Conservation (phyloP, 2,888 invertebrate species). For the Hypolimnas misippus region DNA sequence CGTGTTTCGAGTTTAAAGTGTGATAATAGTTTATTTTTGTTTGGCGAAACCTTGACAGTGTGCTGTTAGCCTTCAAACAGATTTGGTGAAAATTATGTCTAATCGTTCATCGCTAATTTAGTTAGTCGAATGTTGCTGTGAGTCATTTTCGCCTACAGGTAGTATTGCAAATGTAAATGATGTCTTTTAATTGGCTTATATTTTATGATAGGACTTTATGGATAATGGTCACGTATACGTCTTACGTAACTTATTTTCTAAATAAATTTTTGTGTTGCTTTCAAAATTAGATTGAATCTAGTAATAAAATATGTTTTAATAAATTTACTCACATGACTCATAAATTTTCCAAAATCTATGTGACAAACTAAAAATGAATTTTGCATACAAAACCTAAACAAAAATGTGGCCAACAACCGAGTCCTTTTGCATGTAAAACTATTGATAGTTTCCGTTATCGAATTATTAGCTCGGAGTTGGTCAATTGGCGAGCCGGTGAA, state of each 20-base stretch:
- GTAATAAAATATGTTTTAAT: neutral
- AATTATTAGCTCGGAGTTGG: neutral
- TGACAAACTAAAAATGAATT: too few species aligned
- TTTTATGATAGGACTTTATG: neutral
- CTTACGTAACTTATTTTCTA: neutral
- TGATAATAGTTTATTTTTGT: neutral
- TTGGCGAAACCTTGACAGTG: constrained; percentile 2
- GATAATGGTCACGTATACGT: neutral
- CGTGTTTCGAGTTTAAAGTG: neutral
- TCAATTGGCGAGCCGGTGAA: constrained; percentile 14
- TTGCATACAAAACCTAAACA: too few species aligned
- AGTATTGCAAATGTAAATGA: neutral
- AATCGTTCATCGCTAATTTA: neutral
- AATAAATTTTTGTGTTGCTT: neutral
- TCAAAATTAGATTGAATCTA: neutral
- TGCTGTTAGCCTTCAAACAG: neutral
- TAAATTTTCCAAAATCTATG: too few species aligned
- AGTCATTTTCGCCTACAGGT: neutral
- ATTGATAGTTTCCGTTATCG: neutral
- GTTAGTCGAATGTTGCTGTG: neutral
- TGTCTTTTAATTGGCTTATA: too few species aligned
- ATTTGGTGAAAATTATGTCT: neutral
- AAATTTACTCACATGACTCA: too few species aligned
- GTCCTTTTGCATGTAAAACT: neutral
- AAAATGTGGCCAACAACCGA: neutral